Evolutionary conservation across 2,113 vertebrate genomes (phyloP), one percentile per base, ranked within the genome.

Genomic region (Passer domesticus): DNA sequence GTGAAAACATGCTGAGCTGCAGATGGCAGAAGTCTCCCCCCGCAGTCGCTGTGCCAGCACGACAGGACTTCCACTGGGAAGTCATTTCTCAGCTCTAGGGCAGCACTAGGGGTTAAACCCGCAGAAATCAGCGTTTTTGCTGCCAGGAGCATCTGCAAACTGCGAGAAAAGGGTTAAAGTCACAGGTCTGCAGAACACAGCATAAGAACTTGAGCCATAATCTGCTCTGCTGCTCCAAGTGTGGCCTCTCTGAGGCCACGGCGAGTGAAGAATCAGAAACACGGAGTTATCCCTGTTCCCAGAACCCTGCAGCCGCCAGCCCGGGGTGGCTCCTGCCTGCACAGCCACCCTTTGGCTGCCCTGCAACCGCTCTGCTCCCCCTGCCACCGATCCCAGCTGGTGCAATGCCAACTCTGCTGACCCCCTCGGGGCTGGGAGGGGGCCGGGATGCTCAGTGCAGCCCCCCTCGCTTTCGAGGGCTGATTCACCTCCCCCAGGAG

Each of bases 211-310:
- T 39, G 88, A 94, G 91, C 80, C 56, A 35, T 92, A 50, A 90
- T 67, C 85, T 89, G 86, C 79, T 95, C 44, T 64, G 70, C 92
- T 94, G 95, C 87, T 97, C 94, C 92, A 90, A 92, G 94, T 41
- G 18, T 76, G 95, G 95, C 95, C 94, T 92, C 96, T 94, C 72
- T 43, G 37, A 69, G 89, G 92, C 90, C 94, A 86, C 44, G 19
- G 94, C 59, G 13, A 90, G 92, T 22, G 31, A 95, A 23, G 96
- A 95, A 97, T 94, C 33, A 89, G 79, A 94, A 94, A 59, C 89
- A 95, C 0, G 83, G 59, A 92, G 86, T 59, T 74, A 90, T 83
- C 94, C 47, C 85, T 53, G 59, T 3, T 90, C 75, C 46, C 90
- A 95, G 90, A 82, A 62, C 78, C 13, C 81, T 73, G 83, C 92